Conservation (phyloP, 2,113 vertebrate genomes). For the Miniopterus natalensis region DNA sequence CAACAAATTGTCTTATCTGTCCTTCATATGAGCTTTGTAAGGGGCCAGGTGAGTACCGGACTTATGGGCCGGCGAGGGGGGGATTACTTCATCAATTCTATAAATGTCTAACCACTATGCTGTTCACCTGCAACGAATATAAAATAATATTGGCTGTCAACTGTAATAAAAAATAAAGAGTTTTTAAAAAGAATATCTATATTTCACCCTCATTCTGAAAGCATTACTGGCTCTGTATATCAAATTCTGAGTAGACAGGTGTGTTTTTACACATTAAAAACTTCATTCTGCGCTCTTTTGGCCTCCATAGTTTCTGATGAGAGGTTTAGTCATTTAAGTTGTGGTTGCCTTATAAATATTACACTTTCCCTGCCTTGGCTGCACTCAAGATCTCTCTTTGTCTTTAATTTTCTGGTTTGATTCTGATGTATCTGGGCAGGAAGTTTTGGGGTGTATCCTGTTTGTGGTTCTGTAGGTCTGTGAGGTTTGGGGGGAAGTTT, state of each 20-base stretch:
- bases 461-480: background rate
- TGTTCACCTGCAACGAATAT: background rate
- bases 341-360: background rate
- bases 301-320: background rate
- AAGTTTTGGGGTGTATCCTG: background rate
- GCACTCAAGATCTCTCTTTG: background rate
- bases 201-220: background rate
- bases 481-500: background rate
- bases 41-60: background rate
- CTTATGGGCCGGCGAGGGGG: background rate
- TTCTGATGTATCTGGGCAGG: background rate
- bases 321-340: background rate
- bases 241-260: background rate
- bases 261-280: conserved; percentile 3
- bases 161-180: background rate
- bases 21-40: background rate
- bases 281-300: background rate
- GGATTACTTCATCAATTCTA: background rate
- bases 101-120: background rate
- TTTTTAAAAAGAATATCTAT: background rate
- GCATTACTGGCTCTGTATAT: background rate
- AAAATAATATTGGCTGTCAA: background rate
- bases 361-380: background rate
- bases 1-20: background rate
- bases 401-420: background rate